Evolutionary conservation across 2,797 vertebrate species (phyloP).

Genomic region (Sphenodon punctatus): DNA sequence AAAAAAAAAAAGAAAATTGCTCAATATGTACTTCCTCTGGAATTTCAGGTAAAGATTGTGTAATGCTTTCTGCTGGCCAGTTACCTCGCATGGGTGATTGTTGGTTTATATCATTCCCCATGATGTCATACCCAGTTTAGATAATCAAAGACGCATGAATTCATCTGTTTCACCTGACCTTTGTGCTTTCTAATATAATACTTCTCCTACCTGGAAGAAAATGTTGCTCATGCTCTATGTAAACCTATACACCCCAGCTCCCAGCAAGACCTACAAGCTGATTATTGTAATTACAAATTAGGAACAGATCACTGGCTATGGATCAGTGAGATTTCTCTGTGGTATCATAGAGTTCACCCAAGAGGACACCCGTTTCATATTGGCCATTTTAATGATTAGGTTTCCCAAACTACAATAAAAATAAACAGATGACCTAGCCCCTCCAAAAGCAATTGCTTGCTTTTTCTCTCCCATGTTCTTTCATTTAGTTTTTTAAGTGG

Average conservation of each 20-base stretch:
- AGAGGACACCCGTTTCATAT: not conserved
- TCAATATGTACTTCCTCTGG: not conserved
- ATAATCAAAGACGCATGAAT: slow-evolving; percentile 24
- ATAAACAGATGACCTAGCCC: not conserved
- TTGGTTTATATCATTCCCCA: not conserved
- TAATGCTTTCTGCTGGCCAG: not conserved
- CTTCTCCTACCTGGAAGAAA: slow-evolving; percentile 24
- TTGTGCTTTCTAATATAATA: not conserved
- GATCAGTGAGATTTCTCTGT: not conserved
- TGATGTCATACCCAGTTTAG: slow-evolving; percentile 14
- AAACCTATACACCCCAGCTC: not conserved
- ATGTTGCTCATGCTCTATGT: not conserved
- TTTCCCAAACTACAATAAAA: not conserved
- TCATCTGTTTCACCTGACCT: not conserved
- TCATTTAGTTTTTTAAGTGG: not conserved
- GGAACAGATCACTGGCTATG: not conserved
- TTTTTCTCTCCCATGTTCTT: not conserved
- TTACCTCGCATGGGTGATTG: not conserved
- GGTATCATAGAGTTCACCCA: not conserved
- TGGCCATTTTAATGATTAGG: not conserved
- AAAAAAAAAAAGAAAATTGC: slow-evolving; percentile 13
- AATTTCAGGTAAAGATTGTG: slow-evolving; percentile 5
- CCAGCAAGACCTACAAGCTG: not conserved
- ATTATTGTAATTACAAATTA: slow-evolving; percentile 16
- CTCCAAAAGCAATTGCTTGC: not conserved